Base-by-base conservation (phyloP, 2,797 vertebrate genomes). In the Darevskia mixta region DNA sequence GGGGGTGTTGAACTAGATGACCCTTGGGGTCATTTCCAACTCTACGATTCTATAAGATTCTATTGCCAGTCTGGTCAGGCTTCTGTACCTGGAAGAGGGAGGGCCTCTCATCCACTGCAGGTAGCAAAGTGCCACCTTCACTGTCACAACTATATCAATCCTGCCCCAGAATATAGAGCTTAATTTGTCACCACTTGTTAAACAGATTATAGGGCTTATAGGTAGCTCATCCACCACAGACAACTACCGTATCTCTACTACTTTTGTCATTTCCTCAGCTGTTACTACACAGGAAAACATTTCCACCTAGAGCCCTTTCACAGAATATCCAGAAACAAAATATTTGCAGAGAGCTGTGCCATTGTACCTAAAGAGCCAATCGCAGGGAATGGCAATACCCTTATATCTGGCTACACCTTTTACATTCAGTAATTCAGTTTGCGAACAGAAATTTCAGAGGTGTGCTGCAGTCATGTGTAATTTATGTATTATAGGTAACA, bases 261-360 rank as follows among this genome's bases (percentile, higher is more conserved):
- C 69, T 95, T 92, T 92, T 20, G 58, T 73, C 20, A 91, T 93
- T 88, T 76, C 87, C 91, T 93, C 88, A 89, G 88, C 89, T 95
- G 92, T 49, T 90, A 79, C 89, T 93, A 91, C 0, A 0, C 38
- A 95, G 94, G 93, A 91, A 94, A 97, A 95, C 89, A 96, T 96
- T 97, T 96, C 96, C 95, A 97, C 94, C 94, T 95, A 96, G 87
- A 97, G 96, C 91, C 92, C 87, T 95, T 96, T 94, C 82, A 93
- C 15, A 95, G 95, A 96, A 97, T 87, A 90, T 91, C 95, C 92
- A 87, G 87, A 94, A 91, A 92, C 89, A 94, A 92, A 90, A 86
- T 88, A 94, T 94, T 95, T 93, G 89, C 93, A 77, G 71, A 61
- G 69, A 32, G 82, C 27, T 94, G 75, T 92, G 79, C 71, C 90